These are phyloP conservation scores for Fratercula arctica DNA, from an alignment of 2,797 vertebrate species.

Conservation along the genomic window DNA sequence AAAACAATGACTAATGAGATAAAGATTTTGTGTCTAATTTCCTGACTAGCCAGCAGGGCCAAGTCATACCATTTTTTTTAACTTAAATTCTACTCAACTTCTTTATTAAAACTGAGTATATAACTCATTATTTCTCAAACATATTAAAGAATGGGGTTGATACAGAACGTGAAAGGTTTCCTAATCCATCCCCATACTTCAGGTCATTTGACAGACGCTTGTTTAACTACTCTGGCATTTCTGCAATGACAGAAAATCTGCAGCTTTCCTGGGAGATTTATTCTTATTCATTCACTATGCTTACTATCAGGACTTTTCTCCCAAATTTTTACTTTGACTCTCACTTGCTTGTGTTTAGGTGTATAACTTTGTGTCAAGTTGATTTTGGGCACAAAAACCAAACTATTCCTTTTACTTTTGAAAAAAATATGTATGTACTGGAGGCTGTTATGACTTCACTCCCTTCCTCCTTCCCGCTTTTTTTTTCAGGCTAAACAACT, in stretches of 20 bases:
- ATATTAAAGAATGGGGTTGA: background rate
- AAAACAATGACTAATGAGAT: background rate
- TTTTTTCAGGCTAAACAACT: background rate
- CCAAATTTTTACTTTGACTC: background rate
- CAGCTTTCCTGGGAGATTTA: background rate
- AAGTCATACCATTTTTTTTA: background rate
- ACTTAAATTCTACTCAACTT: background rate
- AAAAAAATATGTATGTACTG: background rate
- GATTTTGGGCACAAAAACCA: background rate
- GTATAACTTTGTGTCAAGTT: background rate
- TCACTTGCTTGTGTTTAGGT: background rate
- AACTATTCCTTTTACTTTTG: background rate
- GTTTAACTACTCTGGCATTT: background rate
- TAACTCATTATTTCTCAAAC: background rate
- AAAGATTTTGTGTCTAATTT: background rate
- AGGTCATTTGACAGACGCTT: background rate
- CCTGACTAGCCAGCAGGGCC: background rate
- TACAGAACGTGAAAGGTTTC: background rate
- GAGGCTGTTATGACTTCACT: background rate
- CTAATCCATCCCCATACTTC: background rate
- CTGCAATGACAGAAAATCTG: background rate
- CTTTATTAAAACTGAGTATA: background rate
- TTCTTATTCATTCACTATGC: background rate
- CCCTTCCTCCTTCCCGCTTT: background rate
- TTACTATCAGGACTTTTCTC: background rate